Evolutionary conservation across 2,797 vertebrate genomes (phyloP).

Genomic region (Cephalopachus bancanus): DNA sequence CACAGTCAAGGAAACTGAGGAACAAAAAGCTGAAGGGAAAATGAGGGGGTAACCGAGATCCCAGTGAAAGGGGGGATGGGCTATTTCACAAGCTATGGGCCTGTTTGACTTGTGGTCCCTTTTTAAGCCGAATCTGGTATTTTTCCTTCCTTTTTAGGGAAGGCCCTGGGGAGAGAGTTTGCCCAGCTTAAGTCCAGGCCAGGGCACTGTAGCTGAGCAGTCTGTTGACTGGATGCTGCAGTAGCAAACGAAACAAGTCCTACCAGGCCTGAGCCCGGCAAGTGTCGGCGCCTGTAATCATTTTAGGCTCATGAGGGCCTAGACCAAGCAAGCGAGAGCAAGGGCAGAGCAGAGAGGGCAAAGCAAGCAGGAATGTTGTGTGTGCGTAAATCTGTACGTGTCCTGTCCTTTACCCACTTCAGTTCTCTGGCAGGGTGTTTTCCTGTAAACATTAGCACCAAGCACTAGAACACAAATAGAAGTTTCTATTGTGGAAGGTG

Average conservation of each 20-base stretch:
- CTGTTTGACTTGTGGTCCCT: neutral
- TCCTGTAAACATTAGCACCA: conserved; percentile 84
- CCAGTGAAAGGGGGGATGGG: neutral
- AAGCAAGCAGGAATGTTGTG: conserved; percentile 67
- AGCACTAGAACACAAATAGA: conserved; percentile 83
- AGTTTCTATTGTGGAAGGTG: conserved; percentile 84
- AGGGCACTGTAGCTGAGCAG: neutral
- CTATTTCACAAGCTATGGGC: neutral
- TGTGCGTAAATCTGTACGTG: conserved; percentile 74
- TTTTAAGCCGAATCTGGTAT: neutral
- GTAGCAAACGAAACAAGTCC: conserved; percentile 39
- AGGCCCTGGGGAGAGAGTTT: neutral
- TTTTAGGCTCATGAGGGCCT: neutral
- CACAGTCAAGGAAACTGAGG: neutral
- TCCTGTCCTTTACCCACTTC: conserved; percentile 82
- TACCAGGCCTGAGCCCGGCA: conserved; percentile 9
- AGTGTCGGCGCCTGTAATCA: conserved; percentile 51
- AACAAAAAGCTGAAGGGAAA: neutral
- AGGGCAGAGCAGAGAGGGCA: neutral
- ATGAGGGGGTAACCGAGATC: neutral
- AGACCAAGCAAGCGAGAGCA: neutral
- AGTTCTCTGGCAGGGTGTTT: conserved; percentile 81
- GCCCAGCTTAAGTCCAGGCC: neutral
- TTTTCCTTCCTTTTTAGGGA: neutral
- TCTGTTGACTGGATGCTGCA: neutral